phyloP scores from a whole-genome alignment of 2,113 vertebrate species.

The Larimichthys crocea region DNA sequence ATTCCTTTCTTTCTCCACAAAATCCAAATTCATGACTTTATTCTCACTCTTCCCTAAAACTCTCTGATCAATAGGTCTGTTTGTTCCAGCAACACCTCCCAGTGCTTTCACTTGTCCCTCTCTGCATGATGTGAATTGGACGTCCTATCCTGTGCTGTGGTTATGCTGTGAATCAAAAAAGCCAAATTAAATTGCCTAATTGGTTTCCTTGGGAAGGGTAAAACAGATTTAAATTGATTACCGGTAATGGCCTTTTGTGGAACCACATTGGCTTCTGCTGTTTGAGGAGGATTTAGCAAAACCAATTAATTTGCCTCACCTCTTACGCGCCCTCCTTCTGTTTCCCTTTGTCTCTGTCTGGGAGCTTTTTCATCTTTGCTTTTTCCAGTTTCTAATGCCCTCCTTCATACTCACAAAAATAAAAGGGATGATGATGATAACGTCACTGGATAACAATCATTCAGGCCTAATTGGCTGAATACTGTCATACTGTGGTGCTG shows the following conservation, averaged over 20 bases:
- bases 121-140: conserved; percentile 71
- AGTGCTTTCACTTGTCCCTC: conserved; percentile 74
- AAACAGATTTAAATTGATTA: conserved; percentile 86
- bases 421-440: conserved; percentile 53
- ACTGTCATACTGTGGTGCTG: conserved; percentile 41
- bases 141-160: conserved; percentile 62
- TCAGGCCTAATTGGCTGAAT: conserved; percentile 67
- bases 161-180: conserved; percentile 81
- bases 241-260: conserved; percentile 83
- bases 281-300: conserved; percentile 84
- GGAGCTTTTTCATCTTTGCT: conserved; percentile 64
- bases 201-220: conserved; percentile 84
- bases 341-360: conserved; percentile 66
- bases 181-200: conserved; percentile 84
- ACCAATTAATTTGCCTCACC: conserved; percentile 82
- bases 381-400: conserved; percentile 55
- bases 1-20: conserved; percentile 7
- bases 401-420: conserved; percentile 52
- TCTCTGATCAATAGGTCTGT: conserved; percentile 75
- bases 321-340: conserved; percentile 64
- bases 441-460: conserved; percentile 62
- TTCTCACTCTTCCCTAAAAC: conserved; percentile 28
- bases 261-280: conserved; percentile 77
- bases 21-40: conserved; percentile 8
- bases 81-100: conserved; percentile 72